Conservation (phyloP, 1,140 invertebrate species). For the Aphaenogaster rudis region DNA sequence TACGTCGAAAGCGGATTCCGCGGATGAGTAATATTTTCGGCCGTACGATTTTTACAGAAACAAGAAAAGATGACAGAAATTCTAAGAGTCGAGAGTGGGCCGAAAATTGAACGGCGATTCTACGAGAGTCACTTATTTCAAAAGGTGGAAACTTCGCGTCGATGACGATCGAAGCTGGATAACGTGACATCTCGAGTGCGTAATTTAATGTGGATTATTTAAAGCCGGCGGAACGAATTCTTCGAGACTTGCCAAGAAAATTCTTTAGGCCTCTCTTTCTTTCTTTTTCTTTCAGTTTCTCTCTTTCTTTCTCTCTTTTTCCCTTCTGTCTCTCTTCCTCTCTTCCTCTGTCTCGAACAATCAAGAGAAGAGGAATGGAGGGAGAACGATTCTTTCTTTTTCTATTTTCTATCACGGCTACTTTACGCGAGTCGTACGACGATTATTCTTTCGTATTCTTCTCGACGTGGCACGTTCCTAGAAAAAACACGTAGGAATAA, state of each 20-base stretch:
- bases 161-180: slow-evolving; percentile 12
- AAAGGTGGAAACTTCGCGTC: background rate
- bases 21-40: background rate
- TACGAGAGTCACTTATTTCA: slow-evolving; percentile 3
- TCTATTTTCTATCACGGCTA: slow-evolving; percentile 37
- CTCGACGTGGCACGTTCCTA: background rate
- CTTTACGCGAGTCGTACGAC: background rate
- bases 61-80: background rate
- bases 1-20: background rate
- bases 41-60: background rate
- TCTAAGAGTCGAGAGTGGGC: background rate
- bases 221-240: slow-evolving; percentile 72
- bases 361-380: background rate
- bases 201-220: slow-evolving; percentile 76
- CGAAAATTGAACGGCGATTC: background rate
- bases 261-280: slow-evolving; percentile 54
- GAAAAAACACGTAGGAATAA: background rate
- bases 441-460: slow-evolving; percentile 42
- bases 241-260: slow-evolving; percentile 76
- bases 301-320: background rate
- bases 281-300: slow-evolving; percentile 1
- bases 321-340: too few species aligned
- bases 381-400: slow-evolving; percentile 31
- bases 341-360: background rate
- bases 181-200: slow-evolving; percentile 26